These are phyloP conservation scores for Sarotherodon lohbergeri DNA, from an alignment of 2,113 vertebrate species.

Conservation along the genomic window DNA sequence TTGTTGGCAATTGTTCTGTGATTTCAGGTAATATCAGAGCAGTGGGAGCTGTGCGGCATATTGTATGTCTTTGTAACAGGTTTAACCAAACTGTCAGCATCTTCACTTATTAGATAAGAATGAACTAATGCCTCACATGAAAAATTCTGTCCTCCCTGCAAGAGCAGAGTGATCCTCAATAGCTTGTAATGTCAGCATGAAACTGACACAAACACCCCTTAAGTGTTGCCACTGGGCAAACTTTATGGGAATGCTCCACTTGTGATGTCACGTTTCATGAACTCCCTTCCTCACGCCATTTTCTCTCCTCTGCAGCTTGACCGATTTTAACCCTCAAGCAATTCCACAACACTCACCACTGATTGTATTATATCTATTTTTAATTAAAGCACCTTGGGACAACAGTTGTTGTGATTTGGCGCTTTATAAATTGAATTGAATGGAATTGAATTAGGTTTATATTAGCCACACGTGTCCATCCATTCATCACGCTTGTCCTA, in stretches of 20 bases:
- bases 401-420: not conserved
- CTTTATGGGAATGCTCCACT: constrained; percentile 9
- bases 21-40: not conserved
- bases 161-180: not conserved
- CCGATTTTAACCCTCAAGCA: constrained; percentile 12
- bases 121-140: not conserved
- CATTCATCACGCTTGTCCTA: not conserved
- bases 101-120: not conserved
- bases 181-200: not conserved
- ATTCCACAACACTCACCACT: not conserved
- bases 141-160: not conserved
- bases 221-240: not conserved
- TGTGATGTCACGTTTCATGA: constrained; percentile 35
- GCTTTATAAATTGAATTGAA: not conserved
- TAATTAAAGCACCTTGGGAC: not conserved
- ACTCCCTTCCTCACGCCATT: not conserved
- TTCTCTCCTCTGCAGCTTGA: constrained; percentile 17
- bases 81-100: not conserved
- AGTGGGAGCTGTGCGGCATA: not conserved
- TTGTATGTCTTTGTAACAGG: not conserved
- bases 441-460: not conserved
- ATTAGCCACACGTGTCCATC: not conserved
- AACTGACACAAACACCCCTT: not conserved
- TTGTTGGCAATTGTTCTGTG: not conserved
- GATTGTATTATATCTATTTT: not conserved